Conservation (phyloP, 2,888 invertebrate species). For the Drosophila incognita region DNA sequence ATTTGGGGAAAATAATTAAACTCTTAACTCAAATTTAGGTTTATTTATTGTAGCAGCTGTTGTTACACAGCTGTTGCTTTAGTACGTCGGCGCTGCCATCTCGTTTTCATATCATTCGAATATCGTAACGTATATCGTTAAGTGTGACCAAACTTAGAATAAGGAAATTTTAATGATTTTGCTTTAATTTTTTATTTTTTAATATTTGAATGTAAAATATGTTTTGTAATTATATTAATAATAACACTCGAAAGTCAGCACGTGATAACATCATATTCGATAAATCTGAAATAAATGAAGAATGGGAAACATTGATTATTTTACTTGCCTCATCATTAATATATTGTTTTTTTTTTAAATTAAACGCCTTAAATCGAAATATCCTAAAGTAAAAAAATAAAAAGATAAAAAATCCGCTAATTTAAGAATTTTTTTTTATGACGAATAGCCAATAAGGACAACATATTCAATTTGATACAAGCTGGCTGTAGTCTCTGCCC, state of each 20-base stretch:
- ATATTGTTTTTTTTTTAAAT: background rate
- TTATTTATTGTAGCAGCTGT: slow-evolving; percentile 34
- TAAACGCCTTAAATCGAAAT: no score
- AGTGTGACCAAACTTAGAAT: background rate
- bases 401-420: background rate
- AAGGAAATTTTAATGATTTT: slow-evolving; percentile 10
- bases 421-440: background rate
- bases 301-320: background rate
- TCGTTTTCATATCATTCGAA: background rate
- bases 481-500: background rate
- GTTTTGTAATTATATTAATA: background rate
- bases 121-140: slow-evolving; percentile 25
- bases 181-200: background rate
- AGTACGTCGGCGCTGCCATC: slow-evolving; percentile 41
- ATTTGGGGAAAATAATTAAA: slow-evolving; percentile 8
- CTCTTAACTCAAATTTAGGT: slow-evolving; percentile 13
- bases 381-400: background rate
- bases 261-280: background rate
- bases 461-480: background rate
- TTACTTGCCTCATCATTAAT: background rate
- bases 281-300: background rate
- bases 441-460: background rate
- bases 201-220: background rate
- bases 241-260: background rate
- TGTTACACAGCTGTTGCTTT: slow-evolving; percentile 45